Conservation (phyloP, 1,140 invertebrate genomes). For the Drosophila pectinifera region DNA sequence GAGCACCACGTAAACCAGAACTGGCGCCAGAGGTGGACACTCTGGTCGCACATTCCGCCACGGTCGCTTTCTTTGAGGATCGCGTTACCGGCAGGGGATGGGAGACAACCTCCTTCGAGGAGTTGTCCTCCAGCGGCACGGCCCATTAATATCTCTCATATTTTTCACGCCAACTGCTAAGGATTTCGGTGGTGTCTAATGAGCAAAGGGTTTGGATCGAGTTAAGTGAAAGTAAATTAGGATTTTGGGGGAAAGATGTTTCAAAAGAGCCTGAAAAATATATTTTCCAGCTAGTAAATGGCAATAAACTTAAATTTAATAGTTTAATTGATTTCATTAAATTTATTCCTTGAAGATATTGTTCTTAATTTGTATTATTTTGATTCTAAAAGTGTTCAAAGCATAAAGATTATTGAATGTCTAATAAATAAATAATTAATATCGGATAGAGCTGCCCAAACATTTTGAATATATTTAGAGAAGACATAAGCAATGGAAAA, state of each 20-base stretch:
- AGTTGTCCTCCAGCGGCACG: conserved; percentile 53
- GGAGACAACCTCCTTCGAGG: conserved; percentile 13
- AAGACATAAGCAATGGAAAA: too few species aligned
- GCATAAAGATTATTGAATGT: too few species aligned
- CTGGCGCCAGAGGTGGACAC: conserved; percentile 78
- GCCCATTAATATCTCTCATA: conserved; percentile 73
- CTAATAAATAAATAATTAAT: too few species aligned
- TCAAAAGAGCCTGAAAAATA: background rate
- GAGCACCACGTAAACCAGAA: conserved; percentile 34
- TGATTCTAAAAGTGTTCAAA: too few species aligned
- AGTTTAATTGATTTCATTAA: too few species aligned
- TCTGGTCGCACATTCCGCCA: conserved; percentile 73
- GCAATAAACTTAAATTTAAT: too few species aligned
- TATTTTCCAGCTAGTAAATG: too few species aligned
- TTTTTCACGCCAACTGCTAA: conserved; percentile 66
- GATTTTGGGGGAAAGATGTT: background rate
- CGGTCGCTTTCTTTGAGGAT: conserved; percentile 72
- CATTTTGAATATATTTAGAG: too few species aligned
- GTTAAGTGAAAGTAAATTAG: background rate
- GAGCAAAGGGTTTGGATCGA: conserved; percentile 31
- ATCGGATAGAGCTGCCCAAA: too few species aligned
- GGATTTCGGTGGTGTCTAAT: conserved; percentile 48
- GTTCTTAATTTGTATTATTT: too few species aligned
- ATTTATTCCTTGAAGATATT: too few species aligned
- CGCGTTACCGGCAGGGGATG: conserved; percentile 41